phyloP scores from a whole-genome alignment of 2,888 invertebrate species.

The Eupithecia centaureata region DNA sequence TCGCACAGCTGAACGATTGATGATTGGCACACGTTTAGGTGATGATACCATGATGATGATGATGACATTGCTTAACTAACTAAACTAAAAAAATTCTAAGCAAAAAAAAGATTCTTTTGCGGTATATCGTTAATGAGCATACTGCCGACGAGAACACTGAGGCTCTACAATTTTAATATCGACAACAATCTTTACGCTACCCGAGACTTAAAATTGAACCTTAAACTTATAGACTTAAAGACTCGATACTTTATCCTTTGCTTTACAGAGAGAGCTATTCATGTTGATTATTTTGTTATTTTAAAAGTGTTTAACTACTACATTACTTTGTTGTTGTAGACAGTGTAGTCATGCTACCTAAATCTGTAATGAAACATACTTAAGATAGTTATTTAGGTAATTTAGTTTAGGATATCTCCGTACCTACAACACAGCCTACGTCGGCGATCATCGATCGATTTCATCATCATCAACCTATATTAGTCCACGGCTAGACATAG shows the following conservation, averaged over 20 bases:
- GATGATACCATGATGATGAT: not conserved
- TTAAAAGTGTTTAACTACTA: not conserved
- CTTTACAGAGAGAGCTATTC: not conserved
- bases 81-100: not conserved
- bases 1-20: too few species aligned
- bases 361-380: too few species aligned
- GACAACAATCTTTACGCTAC: not conserved
- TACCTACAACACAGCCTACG: too few species aligned
- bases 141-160: not conserved
- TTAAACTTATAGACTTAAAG: not conserved
- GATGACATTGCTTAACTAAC: not conserved
- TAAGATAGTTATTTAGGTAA: too few species aligned
- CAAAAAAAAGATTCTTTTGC: not conserved
- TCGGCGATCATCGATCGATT: too few species aligned
- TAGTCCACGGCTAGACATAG: too few species aligned
- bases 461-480: too few species aligned
- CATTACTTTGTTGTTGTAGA: not conserved
- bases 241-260: not conserved
- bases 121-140: not conserved
- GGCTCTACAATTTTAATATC: not conserved
- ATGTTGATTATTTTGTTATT: not conserved
- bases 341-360: not conserved
- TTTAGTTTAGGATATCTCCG: too few species aligned
- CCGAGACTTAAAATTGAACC: not conserved
- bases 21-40: too few species aligned